Conservation (phyloP, 2,113 vertebrate species). For the Miniopterus natalensis region DNA sequence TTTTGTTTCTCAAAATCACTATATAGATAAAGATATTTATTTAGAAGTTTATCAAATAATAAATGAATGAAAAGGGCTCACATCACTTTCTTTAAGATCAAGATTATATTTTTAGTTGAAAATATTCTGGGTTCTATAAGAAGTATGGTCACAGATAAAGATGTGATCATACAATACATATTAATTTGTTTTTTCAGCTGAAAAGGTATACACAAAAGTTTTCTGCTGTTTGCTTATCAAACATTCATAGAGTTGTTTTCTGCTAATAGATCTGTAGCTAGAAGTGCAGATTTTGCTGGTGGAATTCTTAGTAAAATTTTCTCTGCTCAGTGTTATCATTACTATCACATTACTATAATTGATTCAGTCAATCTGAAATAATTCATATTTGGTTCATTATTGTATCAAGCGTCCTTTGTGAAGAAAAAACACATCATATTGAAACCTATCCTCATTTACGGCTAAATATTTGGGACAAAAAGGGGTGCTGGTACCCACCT, state of each 20-base stretch:
- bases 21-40: background rate
- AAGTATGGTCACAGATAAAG: background rate
- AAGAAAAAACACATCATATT: background rate
- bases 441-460: background rate
- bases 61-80: background rate
- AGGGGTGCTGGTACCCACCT: background rate
- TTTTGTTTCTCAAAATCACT: background rate
- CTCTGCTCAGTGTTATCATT: background rate
- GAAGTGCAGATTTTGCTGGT: background rate
- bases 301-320: background rate
- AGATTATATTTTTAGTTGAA: background rate
- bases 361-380: background rate
- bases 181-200: background rate
- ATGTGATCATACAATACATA: background rate
- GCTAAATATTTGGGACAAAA: background rate
- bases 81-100: background rate
- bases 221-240: background rate
- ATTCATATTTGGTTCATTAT: background rate
- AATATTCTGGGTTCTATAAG: background rate
- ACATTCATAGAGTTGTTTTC: background rate
- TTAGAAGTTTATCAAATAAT: slow-evolving; percentile 37
- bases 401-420: background rate
- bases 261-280: background rate
- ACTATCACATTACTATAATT: background rate
- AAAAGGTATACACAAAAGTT: background rate